Evolutionary conservation across 2,113 vertebrate species (phyloP).

Genomic region (Saguinus imperator): DNA sequence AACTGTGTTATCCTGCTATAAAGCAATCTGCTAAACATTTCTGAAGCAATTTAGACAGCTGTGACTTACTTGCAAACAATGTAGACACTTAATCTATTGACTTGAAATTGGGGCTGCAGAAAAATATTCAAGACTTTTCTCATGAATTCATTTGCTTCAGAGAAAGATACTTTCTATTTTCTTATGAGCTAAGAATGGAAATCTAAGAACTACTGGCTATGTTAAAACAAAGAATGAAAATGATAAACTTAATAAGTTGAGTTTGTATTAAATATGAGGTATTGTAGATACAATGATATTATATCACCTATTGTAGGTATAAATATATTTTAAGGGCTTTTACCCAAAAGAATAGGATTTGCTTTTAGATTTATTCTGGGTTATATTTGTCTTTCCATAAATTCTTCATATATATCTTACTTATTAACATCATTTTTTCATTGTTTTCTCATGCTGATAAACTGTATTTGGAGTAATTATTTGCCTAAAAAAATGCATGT

Average conservation of each 20-base stretch:
- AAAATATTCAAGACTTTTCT: constrained; percentile 59
- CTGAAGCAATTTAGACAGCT: constrained; percentile 69
- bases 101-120: constrained; percentile 67
- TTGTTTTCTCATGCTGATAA: constrained; percentile 20
- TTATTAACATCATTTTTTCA: constrained; percentile 28
- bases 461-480: constrained; percentile 35
- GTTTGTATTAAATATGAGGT: constrained; percentile 40
- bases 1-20: constrained; percentile 60
- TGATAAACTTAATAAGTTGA: constrained; percentile 23
- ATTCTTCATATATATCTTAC: constrained; percentile 39
- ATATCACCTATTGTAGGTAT: not conserved
- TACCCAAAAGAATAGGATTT: constrained; percentile 6
- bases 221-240: constrained; percentile 61
- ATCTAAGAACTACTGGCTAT: constrained; percentile 15
- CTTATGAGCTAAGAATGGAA: constrained; percentile 59
- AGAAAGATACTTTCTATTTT: constrained; percentile 49
- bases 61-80: constrained; percentile 66
- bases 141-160: constrained; percentile 21
- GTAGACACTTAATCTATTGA: constrained; percentile 67
- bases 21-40: constrained; percentile 74
- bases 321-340: constrained; percentile 39
- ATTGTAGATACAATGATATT: not conserved
- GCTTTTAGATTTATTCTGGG: not conserved
- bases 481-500: constrained; percentile 24
- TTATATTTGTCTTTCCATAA: constrained; percentile 47